Evolutionary conservation across 2,888 invertebrate genomes (phyloP), one percentile per base, ranked within the genome.

Genomic region (Phytoseiulus persimilis): DNA sequence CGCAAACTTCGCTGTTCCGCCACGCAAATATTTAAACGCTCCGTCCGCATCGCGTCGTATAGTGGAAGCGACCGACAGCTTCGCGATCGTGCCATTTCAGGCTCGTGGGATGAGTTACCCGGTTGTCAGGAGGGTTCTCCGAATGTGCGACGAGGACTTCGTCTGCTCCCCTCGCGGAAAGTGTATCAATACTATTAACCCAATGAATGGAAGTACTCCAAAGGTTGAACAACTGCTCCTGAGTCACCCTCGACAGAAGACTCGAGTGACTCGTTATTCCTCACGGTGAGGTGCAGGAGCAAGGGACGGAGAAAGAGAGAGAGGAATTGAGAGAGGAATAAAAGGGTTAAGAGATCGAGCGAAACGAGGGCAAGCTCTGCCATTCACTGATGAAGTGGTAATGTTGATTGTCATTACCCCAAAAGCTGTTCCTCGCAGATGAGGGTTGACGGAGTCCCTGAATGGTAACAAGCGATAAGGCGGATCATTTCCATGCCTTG

Each of bases 391-490:
- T 65, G 65, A 65, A 65, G 65, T 65, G 65, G 65, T 65, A 65
- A 65, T 65, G 65, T 65, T 28, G 1, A 65, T 14, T 65, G 65
- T 23, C 65, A 65, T 65, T 65, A 65, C 5, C 23, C 14, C 14
- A 28, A 28, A 65, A 65, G 65, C 65, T 65, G 65, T 65, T 65
- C 65, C 65, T 65, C 65, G 18, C 9, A 65, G 65, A 65, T 2
- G 65, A 65, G 14, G 23, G 65, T 65, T 14, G 14, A 23, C 23
- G 18, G 65, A 23, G 23, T 65, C 65, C 2, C 65, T 65, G 32
- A 87, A 87, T 87, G 87, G 87, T 87, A 87, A 87, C 87, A 87
- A 87, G 87, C 45, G 33, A 87, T 87, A 33, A 87, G 87, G 18
- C 65, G 1, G 65, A 65, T 65, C 65, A 65, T 65, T 65, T 65